Evolutionary conservation across 2,113 vertebrate species (phyloP).

Genomic region (Stigmatopora nigra): DNA sequence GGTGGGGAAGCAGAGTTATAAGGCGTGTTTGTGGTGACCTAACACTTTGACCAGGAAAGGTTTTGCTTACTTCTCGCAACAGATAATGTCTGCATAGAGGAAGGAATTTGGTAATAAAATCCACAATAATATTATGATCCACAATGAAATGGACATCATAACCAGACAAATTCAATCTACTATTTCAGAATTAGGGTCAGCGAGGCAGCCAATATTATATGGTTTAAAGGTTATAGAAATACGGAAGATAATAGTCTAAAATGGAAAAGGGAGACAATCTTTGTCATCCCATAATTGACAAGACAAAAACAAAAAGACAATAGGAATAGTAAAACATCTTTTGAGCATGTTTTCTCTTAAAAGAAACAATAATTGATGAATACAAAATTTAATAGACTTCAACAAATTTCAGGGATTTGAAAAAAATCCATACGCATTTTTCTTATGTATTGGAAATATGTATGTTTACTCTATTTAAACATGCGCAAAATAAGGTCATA

Average conservation of each 20-base stretch:
- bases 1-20: slow-evolving; percentile 10
- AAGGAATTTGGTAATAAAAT: not conserved
- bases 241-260: no score
- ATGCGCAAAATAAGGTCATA: slow-evolving; percentile 9
- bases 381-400: not conserved
- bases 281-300: no score
- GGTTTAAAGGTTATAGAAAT: no score
- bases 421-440: not conserved
- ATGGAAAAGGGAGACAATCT: no score
- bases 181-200: no score
- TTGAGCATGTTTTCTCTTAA: slow-evolving; percentile 5
- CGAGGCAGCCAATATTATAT: no score
- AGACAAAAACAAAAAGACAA: no score
- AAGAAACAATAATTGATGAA: not conserved
- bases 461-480: not conserved
- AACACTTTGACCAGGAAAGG: slow-evolving; percentile 15
- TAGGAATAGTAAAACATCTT: not conserved
- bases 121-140: not conserved
- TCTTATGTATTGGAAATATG: not conserved
- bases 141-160: not conserved
- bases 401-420: not conserved
- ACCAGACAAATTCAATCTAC: not conserved
- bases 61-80: slow-evolving; percentile 22
- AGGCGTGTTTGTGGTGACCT: slow-evolving; percentile 46
- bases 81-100: slow-evolving; percentile 11